A percentile compares a stretch with the other conserved stretches of the same genome.
phyloP scores from a whole-genome alignment of 2,888 invertebrate genomes.

The Dasypogon diadema region DNA sequence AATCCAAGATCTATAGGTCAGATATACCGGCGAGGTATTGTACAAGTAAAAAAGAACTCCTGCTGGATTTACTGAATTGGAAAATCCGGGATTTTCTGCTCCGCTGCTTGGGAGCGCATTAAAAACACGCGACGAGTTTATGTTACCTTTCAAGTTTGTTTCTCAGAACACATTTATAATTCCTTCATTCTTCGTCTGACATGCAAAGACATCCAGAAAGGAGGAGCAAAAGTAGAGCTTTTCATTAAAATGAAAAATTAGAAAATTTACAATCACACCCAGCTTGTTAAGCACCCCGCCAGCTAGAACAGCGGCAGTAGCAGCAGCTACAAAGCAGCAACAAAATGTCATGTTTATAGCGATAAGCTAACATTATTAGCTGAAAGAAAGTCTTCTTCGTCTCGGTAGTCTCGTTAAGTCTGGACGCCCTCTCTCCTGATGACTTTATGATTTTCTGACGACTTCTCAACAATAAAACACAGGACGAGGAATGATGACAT shows the following conservation, averaged over 20 bases:
- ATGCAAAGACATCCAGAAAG: neutral
- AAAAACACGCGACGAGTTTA: neutral
- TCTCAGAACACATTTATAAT: neutral
- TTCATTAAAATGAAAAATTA: constrained; percentile 4
- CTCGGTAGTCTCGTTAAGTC: constrained; percentile 46
- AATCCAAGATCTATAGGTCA: too few species aligned
- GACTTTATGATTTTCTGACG: constrained; percentile 50
- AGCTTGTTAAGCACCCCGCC: constrained; percentile 13
- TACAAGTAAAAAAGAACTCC: neutral
- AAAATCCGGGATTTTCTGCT: constrained; percentile 20
- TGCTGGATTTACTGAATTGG: constrained; percentile 27
- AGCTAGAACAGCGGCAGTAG: neutral
- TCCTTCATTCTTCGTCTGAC: neutral
- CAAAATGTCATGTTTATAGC: constrained; percentile 46
- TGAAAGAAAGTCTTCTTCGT: constrained; percentile 39
- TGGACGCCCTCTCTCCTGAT: constrained; percentile 40
- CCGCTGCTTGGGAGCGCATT: neutral
- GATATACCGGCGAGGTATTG: too few species aligned
- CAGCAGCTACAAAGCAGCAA: neutral
- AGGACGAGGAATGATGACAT: neutral
- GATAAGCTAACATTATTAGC: constrained; percentile 50
- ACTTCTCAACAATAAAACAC: constrained; percentile 43
- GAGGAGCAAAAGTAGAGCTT: neutral
- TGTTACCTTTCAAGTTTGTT: neutral
- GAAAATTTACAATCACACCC: constrained; percentile 31